Conservation (phyloP, 2,888 invertebrate species). For the Leucania comma region DNA sequence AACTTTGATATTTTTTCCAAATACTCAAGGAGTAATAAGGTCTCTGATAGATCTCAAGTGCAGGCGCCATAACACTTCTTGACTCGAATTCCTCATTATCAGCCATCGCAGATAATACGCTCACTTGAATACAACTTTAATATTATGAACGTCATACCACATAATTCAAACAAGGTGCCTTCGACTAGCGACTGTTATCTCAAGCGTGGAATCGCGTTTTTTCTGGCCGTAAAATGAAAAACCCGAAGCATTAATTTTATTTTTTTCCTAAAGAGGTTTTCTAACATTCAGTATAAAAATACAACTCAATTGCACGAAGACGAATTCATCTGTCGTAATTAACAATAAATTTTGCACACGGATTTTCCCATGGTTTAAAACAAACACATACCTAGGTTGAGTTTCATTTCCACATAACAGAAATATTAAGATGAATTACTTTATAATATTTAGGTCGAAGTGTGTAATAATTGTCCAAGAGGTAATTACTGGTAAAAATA, state of each 20-base stretch:
- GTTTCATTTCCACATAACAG: conserved; percentile 15
- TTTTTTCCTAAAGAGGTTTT: conserved; percentile 34
- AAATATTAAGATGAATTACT: conserved; percentile 15
- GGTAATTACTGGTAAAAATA: background rate
- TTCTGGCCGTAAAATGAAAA: conserved; percentile 54
- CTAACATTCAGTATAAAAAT: conserved; percentile 13
- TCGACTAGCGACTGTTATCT: conserved; percentile 58
- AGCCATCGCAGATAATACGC: conserved; percentile 29
- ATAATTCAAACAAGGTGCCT: conserved; percentile 55
- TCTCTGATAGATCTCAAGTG: conserved; percentile 15
- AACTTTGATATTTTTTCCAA: background rate
- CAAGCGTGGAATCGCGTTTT: conserved; percentile 61
- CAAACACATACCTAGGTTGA: conserved; percentile 21
- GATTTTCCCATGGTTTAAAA: conserved; percentile 37
- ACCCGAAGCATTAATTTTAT: conserved; percentile 19
- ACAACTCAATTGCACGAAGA: background rate
- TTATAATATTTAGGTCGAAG: conserved; percentile 32
- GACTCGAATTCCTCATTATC: conserved; percentile 25
- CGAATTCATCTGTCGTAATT: background rate
- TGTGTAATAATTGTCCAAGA: conserved; percentile 2
- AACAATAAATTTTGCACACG: conserved; percentile 12
- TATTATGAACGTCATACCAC: conserved; percentile 41
- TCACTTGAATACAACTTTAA: conserved; percentile 41
- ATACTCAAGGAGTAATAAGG: background rate
- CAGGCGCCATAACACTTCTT: conserved; percentile 14